Percentiles rank a stretch among this genome's conserved stretches.
Conservation (phyloP, 2,113 vertebrate species). For the Scopus umbretta region DNA sequence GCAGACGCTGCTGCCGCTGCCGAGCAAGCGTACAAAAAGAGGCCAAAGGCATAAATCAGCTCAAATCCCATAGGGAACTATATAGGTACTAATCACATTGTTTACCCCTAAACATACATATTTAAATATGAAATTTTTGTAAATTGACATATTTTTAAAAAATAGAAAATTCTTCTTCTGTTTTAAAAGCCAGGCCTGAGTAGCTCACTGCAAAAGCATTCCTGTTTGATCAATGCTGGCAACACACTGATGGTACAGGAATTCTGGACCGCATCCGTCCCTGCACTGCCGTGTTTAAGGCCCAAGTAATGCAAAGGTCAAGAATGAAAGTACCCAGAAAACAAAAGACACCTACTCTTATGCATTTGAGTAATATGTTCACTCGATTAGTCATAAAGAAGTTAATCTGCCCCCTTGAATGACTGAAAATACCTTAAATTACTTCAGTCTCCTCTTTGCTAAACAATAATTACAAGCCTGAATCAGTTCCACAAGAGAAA, state of each 20-base stretch:
- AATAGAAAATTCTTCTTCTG: neutral
- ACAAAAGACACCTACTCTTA: neutral
- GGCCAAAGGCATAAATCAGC: neutral
- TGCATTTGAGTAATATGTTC: neutral
- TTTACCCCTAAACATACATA: neutral
- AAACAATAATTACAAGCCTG: neutral
- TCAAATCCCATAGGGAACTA: neutral
- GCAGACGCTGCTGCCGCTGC: neutral
- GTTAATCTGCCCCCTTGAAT: neutral
- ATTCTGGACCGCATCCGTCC: neutral
- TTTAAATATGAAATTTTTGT: neutral
- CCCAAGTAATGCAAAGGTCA: conserved; percentile 16
- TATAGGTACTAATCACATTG: neutral
- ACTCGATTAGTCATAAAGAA: neutral
- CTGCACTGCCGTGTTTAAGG: fast-evolving
- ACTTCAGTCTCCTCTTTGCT: neutral
- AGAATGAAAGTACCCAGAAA: neutral
- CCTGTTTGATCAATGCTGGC: neutral
- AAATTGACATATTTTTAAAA: neutral
- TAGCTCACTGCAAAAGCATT: neutral
- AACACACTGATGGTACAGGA: neutral
- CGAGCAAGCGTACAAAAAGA: neutral
- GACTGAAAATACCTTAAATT: conserved; percentile 1
- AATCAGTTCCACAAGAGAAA: neutral
- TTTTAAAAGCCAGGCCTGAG: neutral